phyloP scores from a whole-genome alignment of 2,113 vertebrate species.

The Daphoenositta chrysoptera region DNA sequence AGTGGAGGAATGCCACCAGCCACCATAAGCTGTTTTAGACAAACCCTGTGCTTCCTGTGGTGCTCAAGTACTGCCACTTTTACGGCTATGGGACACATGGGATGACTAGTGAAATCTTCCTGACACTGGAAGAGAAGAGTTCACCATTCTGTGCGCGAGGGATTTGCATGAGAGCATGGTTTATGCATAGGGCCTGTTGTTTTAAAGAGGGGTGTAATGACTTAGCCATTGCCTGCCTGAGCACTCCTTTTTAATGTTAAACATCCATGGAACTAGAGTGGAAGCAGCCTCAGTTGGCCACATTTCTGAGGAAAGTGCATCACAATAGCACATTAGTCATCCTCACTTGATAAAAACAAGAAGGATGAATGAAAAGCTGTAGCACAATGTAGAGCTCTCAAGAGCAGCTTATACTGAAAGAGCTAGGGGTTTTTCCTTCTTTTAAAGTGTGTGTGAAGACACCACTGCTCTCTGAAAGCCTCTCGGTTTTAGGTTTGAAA shows the following conservation, averaged over 20 bases:
- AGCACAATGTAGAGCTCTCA: neutral
- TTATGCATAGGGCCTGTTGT: slow-evolving; percentile 39
- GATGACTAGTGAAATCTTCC: neutral
- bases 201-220: slow-evolving; percentile 51
- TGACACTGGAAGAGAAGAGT: neutral
- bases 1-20: neutral
- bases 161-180: slow-evolving; percentile 29
- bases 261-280: neutral
- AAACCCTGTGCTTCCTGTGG: neutral
- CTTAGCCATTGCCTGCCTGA: slow-evolving; percentile 29
- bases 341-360: slow-evolving; percentile 26
- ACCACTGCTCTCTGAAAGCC: neutral
- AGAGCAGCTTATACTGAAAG: neutral
- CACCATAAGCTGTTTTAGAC: neutral
- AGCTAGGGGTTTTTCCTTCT: neutral
- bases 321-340: slow-evolving; percentile 45
- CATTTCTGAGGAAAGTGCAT: slow-evolving; percentile 50
- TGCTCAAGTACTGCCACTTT: neutral
- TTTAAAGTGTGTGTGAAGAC: neutral
- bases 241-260: slow-evolving; percentile 50
- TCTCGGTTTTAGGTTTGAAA: neutral
- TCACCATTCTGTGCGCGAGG: neutral
- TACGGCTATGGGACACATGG: neutral
- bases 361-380: neutral
- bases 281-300: slow-evolving; percentile 7